These are phyloP conservation scores for Amphilophus citrinellus DNA, from an alignment of 2,113 vertebrate species.

Conservation along the genomic window DNA sequence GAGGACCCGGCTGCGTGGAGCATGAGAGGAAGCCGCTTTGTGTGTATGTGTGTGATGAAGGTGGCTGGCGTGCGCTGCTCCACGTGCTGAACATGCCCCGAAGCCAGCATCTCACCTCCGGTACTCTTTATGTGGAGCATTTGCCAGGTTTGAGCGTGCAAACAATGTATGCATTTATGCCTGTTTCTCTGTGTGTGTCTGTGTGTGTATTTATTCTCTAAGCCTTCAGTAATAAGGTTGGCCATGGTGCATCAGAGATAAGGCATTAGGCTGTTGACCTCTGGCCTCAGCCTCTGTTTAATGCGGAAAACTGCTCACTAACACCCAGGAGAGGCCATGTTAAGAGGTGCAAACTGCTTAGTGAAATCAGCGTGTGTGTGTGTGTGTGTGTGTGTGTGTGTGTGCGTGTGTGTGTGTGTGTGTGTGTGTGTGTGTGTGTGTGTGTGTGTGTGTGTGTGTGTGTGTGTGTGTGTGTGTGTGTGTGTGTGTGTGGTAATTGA, in stretches of 20 bases:
- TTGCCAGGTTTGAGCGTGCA: constrained; percentile 6
- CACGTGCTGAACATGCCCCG: constrained; percentile 62
- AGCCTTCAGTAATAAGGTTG: constrained; percentile 76
- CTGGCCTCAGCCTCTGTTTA: constrained; percentile 68
- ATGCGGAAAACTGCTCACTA: constrained; percentile 67
- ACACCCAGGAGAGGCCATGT: constrained; percentile 69
- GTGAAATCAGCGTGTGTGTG: constrained; percentile 68
- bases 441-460: no score
- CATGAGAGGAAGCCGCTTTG: background rate
- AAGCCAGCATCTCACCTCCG: constrained; percentile 62
- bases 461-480: constrained; percentile 21
- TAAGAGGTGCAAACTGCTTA: constrained; percentile 65
- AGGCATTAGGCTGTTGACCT: constrained; percentile 78
- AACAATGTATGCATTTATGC: constrained; percentile 64
- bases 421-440: no score
- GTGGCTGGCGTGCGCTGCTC: constrained; percentile 43
- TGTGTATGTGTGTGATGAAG: background rate
- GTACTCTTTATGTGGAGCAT: constrained; percentile 32
- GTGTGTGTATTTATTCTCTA: constrained; percentile 67
- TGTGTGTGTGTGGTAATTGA: constrained; percentile 29
- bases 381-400: no score
- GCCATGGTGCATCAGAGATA: constrained; percentile 76
- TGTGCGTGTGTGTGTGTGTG: no score
- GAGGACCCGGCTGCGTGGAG: background rate
- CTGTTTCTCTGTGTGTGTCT: background rate